Conservation (phyloP, 2,888 invertebrate species). For the Platynereis dumerilii region DNA sequence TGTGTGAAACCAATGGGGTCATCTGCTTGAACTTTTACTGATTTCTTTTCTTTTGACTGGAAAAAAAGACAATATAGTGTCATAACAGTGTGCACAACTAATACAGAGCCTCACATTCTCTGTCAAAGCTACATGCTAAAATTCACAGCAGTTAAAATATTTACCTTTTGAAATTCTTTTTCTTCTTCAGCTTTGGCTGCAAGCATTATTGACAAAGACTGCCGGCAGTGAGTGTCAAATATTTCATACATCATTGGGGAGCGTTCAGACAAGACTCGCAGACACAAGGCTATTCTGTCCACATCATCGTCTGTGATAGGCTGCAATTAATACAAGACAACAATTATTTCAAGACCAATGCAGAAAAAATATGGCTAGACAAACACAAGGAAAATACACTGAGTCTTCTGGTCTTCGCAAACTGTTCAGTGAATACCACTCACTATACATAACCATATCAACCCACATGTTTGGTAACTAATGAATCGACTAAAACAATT, state of each 20-base stretch:
- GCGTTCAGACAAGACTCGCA: constrained; percentile 67
- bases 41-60: constrained; percentile 74
- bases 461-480: too few relatives aligned
- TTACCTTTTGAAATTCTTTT: constrained; percentile 68
- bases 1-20: constrained; percentile 85
- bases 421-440: too few relatives aligned
- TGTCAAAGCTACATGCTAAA: not conserved
- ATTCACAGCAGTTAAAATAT: too few relatives aligned
- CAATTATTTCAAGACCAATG: not conserved
- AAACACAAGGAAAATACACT: too few relatives aligned
- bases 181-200: constrained; percentile 79
- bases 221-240: constrained; percentile 77
- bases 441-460: too few relatives aligned
- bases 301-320: constrained; percentile 89
- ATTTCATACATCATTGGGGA: constrained; percentile 73
- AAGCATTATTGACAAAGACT: constrained; percentile 83
- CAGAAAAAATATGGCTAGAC: too few relatives aligned
- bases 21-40: constrained; percentile 77
- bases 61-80: constrained; percentile 1
- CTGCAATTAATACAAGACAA: constrained; percentile 63
- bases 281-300: constrained; percentile 85
- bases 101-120: not conserved
- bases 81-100: not conserved
- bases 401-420: too few relatives aligned
- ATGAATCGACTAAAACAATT: too few relatives aligned